Evolutionary conservation across 1,140 invertebrate species (phyloP).

Genomic region (Eupristina koningsbergeri): DNA sequence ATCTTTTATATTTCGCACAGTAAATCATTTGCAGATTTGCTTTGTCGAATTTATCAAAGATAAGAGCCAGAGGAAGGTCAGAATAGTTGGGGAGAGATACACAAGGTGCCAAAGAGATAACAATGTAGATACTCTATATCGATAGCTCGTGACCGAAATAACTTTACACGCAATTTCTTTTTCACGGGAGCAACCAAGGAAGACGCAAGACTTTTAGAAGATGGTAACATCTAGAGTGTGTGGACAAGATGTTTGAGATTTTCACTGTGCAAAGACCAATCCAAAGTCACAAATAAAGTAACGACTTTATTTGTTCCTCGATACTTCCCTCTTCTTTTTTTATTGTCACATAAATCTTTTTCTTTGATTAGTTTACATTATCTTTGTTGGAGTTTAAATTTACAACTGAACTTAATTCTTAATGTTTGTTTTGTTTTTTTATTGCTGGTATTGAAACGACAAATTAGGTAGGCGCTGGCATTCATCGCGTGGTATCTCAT

Average conservation of each 20-base stretch:
- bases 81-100: background rate
- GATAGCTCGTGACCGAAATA: conserved; percentile 43
- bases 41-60: background rate
- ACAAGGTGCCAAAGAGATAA: conserved; percentile 17
- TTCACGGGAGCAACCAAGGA: background rate
- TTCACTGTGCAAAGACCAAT: background rate
- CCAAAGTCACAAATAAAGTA: conserved; percentile 22
- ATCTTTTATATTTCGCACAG: background rate
- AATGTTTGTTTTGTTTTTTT: too few species aligned
- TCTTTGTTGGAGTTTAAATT: background rate
- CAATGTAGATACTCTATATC: conserved; percentile 37
- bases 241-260: conserved; percentile 20
- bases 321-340: background rate
- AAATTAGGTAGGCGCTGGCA: background rate
- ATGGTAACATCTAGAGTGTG: background rate
- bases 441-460: background rate
- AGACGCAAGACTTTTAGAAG: background rate
- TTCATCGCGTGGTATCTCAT: too few species aligned
- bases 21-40: background rate
- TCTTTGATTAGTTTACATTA: too few species aligned
- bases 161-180: conserved; percentile 39
- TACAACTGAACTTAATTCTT: background rate
- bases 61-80: background rate
- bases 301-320: conserved; percentile 14
- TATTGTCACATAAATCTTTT: background rate